Evolutionary conservation across 2,113 vertebrate genomes (phyloP), one percentile per base, ranked within the genome.

Genomic region (Hippopotamus amphibius): DNA sequence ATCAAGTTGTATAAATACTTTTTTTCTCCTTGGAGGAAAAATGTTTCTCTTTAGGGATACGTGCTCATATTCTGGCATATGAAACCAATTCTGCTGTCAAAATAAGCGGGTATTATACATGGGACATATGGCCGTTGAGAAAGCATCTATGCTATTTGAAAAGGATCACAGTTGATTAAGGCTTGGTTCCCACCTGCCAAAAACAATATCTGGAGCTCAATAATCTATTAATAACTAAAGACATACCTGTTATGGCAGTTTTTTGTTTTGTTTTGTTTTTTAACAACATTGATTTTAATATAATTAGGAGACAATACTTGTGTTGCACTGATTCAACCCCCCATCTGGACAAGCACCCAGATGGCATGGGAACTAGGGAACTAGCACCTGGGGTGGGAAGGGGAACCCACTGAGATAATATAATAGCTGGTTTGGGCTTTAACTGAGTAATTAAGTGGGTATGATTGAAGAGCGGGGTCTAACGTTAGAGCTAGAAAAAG

Each of bases 121-220:
- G 10, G 24, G 17, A 46, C 80, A 48, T 30, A 88, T 46, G 24
- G 19, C 43, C 79, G n/a, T 15, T 46, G 24, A 76, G 43, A n/a
- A 96, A 96, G 37, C 33, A 81, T 63, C 41, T 41, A 14, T 28
- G 19, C 43, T 79, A 24, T 88, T 94, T 86, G 59, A 53, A 93
- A 97, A 93, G 81, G n/a, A 76, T 81, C n/a, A 66, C 83, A 61
- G 53, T 50, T 65, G 81, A 89, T 74, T 28, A 87, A 57, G 41
- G 4, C 2, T 37, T 48, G 6, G 43, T 88, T 88, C 14, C 30
- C 61, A 37, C 43, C 37, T 65, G 26, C 48, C 50, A 59, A 28
- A 95, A 61, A 68, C 55, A 71, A 24, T 37, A 63, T 50, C 21
- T 57, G 22, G 22, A 76, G 24, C 79, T 77, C 61, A 90, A 5